Conservation (phyloP, 2,888 invertebrate genomes). For the Mythimna impura region DNA sequence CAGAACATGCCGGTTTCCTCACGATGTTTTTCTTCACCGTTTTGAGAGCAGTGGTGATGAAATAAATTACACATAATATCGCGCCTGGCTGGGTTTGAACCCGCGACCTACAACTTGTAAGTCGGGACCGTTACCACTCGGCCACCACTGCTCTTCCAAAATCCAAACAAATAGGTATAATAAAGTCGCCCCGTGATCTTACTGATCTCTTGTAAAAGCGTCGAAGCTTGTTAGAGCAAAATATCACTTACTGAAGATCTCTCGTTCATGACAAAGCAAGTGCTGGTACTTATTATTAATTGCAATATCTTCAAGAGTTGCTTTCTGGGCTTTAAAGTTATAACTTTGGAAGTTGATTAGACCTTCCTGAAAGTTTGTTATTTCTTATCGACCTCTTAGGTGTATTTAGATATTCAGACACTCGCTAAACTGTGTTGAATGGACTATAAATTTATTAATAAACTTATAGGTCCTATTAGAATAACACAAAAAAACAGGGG, state of each 20-base stretch:
- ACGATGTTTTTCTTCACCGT: no score
- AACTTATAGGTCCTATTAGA: no score
- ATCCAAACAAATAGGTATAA: neutral
- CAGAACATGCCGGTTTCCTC: no score
- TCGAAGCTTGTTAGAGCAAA: neutral
- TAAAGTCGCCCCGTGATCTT: neutral
- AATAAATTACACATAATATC: no score
- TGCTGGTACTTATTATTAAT: neutral
- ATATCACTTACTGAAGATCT: neutral
- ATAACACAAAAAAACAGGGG: no score
- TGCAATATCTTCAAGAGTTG: neutral
- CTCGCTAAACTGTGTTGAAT: neutral
- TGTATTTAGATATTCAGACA: neutral
- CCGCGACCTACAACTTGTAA: no score
- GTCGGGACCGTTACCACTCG: no score
- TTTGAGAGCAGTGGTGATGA: no score
- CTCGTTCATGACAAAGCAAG: conserved; percentile 6
- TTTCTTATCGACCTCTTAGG: neutral
- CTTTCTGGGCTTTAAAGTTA: neutral
- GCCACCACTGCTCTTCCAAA: no score
- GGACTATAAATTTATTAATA: no score
- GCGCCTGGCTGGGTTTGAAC: no score
- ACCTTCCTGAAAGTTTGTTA: neutral
- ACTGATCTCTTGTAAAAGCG: neutral
- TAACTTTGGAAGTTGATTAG: neutral